Percentiles rank a stretch among this genome's conserved stretches.
Conservation (phyloP, 2,888 invertebrate species). For the Drosophila conformis region DNA sequence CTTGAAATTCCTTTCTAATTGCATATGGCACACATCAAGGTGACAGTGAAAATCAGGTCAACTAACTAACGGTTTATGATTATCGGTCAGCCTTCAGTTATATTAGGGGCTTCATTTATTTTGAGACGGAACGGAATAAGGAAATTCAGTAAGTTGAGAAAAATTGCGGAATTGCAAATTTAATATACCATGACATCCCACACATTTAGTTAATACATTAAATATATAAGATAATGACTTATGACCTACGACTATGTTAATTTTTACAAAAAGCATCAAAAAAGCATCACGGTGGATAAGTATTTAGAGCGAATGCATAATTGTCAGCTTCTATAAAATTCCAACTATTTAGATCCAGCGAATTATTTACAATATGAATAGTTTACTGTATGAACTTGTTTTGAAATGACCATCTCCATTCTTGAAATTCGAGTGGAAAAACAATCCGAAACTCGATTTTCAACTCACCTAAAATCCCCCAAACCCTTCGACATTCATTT, state of each 20-base stretch:
- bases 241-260: neutral
- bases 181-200: neutral
- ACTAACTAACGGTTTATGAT: constrained; percentile 64
- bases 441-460: neutral
- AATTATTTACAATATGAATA: neutral
- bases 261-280: neutral
- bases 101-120: constrained; percentile 32
- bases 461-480: neutral
- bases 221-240: neutral
- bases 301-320: neutral
- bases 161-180: neutral
- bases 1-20: constrained; percentile 76
- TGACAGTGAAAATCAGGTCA: constrained; percentile 61
- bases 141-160: neutral
- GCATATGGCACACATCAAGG: constrained; percentile 59
- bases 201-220: neutral
- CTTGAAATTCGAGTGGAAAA: neutral
- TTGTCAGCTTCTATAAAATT: neutral
- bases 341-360: neutral
- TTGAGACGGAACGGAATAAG: constrained; percentile 16
- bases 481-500: neutral
- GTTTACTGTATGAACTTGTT: neutral
- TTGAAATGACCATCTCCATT: neutral
- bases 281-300: neutral
- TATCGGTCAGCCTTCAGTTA: constrained; percentile 47